A percentile compares a stretch with the other conserved stretches of the same genome.
These are phyloP conservation scores for Brachylomia viminalis DNA, from an alignment of 2,888 invertebrate species.

Conservation along the genomic window DNA sequence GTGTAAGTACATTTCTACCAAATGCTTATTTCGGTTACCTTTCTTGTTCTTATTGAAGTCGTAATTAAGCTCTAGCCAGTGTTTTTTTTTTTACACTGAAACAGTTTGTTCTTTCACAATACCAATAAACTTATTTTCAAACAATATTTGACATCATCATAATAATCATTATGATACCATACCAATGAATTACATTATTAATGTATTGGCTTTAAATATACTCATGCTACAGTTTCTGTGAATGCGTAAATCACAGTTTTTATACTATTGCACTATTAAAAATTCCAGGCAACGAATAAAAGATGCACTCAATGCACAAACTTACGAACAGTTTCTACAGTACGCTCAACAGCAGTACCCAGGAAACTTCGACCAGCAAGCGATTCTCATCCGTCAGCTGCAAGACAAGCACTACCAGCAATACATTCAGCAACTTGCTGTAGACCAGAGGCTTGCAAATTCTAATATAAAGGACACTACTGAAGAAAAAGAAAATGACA, in stretches of 20 bases:
- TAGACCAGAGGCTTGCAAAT: slow-evolving; percentile 84
- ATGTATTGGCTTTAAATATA: neutral
- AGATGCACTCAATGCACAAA: slow-evolving; percentile 98
- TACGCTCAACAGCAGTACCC: slow-evolving; percentile 98
- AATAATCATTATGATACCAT: neutral
- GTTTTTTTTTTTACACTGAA: neutral
- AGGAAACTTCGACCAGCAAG: slow-evolving; percentile 97
- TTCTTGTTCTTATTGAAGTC: neutral
- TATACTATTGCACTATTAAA: neutral
- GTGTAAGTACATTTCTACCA: slow-evolving; percentile 80
- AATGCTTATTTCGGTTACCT: neutral
- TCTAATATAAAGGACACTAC: slow-evolving; percentile 76
- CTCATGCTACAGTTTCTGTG: neutral
- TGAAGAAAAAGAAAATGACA: slow-evolving; percentile 72
- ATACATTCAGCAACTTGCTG: slow-evolving; percentile 98
- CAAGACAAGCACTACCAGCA: slow-evolving; percentile 99
- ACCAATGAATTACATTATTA: neutral
- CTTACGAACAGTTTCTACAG: slow-evolving; percentile 95
- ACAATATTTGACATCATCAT: neutral
- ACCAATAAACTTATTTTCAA: neutral
- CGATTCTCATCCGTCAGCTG: slow-evolving; percentile 97
- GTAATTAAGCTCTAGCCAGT: neutral
- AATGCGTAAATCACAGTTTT: neutral
- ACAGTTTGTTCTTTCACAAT: neutral
- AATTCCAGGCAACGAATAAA: slow-evolving; percentile 95